These are phyloP conservation scores for Drosophila ercepeae DNA, from an alignment of 1,140 invertebrate species.

Conservation along the genomic window DNA sequence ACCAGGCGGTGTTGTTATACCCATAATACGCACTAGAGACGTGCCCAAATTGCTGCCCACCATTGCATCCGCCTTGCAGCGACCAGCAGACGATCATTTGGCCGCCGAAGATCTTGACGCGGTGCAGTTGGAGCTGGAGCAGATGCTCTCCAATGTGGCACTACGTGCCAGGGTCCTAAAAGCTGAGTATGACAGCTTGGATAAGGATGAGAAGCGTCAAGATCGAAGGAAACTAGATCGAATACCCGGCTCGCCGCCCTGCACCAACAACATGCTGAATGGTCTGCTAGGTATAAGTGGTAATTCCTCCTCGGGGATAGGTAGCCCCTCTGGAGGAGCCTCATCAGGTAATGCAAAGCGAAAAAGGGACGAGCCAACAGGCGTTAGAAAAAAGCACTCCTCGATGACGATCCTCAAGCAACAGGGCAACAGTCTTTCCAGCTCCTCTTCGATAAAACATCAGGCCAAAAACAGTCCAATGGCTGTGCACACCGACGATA, in stretches of 20 bases:
- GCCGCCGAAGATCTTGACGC: conserved; percentile 93
- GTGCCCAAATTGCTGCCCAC: conserved; percentile 85
- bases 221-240: conserved; percentile 86
- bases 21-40: conserved; percentile 83
- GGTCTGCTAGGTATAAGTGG: conserved; percentile 43
- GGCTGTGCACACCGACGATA: conserved; percentile 84
- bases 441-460: conserved; percentile 28
- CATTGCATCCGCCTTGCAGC: conserved; percentile 86
- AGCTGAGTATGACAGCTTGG: conserved; percentile 89
- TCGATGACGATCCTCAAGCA: conserved; percentile 85
- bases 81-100: conserved; percentile 87
- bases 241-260: conserved; percentile 57
- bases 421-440: conserved; percentile 20
- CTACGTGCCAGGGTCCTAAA: conserved; percentile 90
- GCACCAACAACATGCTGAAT: conserved; percentile 21
- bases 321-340: conserved; percentile 49
- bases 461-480: conserved; percentile 72
- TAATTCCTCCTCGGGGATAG: conserved; percentile 53
- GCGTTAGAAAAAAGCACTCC: conserved; percentile 85
- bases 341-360: conserved; percentile 79
- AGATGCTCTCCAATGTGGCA: conserved; percentile 91
- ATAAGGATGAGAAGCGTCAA: conserved; percentile 87
- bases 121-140: conserved; percentile 94
- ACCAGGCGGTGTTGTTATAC: conserved; percentile 76
- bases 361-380: conserved; percentile 85